Evolutionary conservation across 2,113 vertebrate genomes (phyloP), one percentile per base, ranked within the genome.

Genomic region (Neodontobutis hainanensis): DNA sequence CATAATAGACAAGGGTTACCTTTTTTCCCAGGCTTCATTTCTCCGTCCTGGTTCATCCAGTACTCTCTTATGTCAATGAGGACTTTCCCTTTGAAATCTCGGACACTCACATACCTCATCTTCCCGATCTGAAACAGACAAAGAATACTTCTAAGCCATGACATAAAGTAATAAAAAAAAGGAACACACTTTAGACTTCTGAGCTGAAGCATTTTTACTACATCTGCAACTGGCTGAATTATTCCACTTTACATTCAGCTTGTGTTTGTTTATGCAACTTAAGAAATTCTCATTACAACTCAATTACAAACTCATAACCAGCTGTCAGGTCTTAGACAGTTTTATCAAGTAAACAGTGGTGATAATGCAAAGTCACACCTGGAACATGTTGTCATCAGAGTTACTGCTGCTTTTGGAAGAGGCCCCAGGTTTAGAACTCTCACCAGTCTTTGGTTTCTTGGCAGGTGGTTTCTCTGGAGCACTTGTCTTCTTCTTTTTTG

Each of bases 1-100:
- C 38, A 8, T 40, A 8, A 40, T 4, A 11, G 2, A 19, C 51
- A 50, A 15, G 46, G 0, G 40, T 69, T 88, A 98, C 97, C 96
- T 96, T 98, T 99, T 81, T 95, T 96, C 40, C 96, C 96, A 14
- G 97, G 97, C 69, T 99, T 99, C 95, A 98, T 97, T 87, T 99
- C 97, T 53, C 97, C 97, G 77, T 96, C 93, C 49, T 92, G 94
- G 90, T 98, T 95, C 94, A 95, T 96, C 95, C 95, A 98, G 67
- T 99, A 98, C 85, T 99, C 97, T 90, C 96, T 93, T 88, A 99
- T 93, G 90, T 99, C 97, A 77, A 99, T 94, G 89, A 98, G 92
- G 70, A 95, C 92, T 89, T 98, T 99, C 0, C 97, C 96, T 91
- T 97, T 99, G 75, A 99, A 99, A 72, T 98, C 96, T 59, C 97